Conservation (phyloP, 2,888 invertebrate species). For the Agriopis aurantiaria region DNA sequence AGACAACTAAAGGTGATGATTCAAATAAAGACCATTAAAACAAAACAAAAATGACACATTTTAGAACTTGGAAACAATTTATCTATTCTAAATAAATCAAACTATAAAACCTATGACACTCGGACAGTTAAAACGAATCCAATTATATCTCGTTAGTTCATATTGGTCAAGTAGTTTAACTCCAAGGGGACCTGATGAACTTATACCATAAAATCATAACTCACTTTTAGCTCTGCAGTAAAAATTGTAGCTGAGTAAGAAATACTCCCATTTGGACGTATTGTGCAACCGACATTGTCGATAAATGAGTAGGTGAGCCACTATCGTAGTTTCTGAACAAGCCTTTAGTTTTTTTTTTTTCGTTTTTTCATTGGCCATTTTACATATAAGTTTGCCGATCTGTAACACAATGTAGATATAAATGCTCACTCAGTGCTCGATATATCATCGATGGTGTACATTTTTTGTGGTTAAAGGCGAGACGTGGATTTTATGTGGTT, state of each 20-base stretch:
- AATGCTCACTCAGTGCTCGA: constrained; percentile 20
- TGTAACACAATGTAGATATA: constrained; percentile 21
- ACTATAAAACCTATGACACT: constrained; percentile 1
- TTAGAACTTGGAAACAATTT: no score
- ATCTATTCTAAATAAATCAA: neutral
- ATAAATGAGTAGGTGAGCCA: neutral
- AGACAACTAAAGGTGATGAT: no score
- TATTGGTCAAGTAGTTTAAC: constrained; percentile 21
- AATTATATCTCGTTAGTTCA: constrained; percentile 23
- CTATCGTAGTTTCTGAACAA: no score
- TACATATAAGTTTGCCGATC: constrained; percentile 1
- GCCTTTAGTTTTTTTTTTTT: neutral
- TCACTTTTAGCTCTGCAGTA: constrained; percentile 4
- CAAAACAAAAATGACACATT: no score
- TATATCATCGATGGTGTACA: constrained; percentile 46
- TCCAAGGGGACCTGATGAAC: constrained; percentile 2
- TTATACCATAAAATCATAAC: constrained; percentile 3
- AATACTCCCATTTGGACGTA: neutral
- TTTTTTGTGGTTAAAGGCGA: constrained; percentile 73
- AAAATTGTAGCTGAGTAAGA: neutral
- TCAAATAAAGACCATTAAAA: neutral
- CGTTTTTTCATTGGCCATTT: neutral
- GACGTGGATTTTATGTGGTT: constrained; percentile 77
- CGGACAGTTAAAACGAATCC: constrained; percentile 3
- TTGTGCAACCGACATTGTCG: neutral